Evolutionary conservation across 2,113 vertebrate genomes (phyloP).

Genomic region (Hydropotes inermis): DNA sequence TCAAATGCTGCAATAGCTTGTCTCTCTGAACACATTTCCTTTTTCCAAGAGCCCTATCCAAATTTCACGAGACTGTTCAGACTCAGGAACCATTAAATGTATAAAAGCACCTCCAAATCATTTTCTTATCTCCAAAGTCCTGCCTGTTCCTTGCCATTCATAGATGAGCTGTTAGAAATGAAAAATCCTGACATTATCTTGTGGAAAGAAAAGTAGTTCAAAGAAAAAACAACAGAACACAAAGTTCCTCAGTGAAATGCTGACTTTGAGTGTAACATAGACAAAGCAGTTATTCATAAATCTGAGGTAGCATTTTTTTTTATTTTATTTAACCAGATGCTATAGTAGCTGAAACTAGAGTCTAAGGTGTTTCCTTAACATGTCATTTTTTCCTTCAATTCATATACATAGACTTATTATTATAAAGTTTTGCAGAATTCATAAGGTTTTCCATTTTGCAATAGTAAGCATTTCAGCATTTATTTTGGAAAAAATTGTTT

Average conservation of each 20-base stretch:
- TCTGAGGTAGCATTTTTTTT: conserved; percentile 50
- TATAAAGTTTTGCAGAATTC: conserved; percentile 66
- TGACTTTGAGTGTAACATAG: conserved; percentile 38
- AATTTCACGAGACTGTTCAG: conserved; percentile 65
- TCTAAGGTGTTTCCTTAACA: conserved; percentile 54
- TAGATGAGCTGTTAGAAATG: conserved; percentile 75
- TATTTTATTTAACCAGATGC: conserved; percentile 64
- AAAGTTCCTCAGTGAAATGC: conserved; percentile 48
- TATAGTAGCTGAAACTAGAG: conserved; percentile 61
- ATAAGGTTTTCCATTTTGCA: conserved; percentile 61
- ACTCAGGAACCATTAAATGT: conserved; percentile 61
- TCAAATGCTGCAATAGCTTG: conserved; percentile 47
- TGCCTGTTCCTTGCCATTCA: conserved; percentile 67
- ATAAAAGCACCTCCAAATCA: conserved; percentile 69
- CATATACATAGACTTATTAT: conserved; percentile 66
- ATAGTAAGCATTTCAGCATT: conserved; percentile 53
- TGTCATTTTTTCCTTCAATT: conserved; percentile 70
- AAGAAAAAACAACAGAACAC: conserved; percentile 62
- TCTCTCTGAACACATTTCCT: conserved; percentile 55
- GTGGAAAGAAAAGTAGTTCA: conserved; percentile 61
- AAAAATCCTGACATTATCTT: conserved; percentile 69
- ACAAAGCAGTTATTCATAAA: conserved; percentile 58
- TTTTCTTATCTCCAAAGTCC: conserved; percentile 71
- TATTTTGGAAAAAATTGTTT: conserved; percentile 45
- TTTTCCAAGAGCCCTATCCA: conserved; percentile 47